Percentiles rank a stretch among this genome's conserved stretches.
Conservation (phyloP, 2,888 invertebrate species). For the Stenurella melanura region DNA sequence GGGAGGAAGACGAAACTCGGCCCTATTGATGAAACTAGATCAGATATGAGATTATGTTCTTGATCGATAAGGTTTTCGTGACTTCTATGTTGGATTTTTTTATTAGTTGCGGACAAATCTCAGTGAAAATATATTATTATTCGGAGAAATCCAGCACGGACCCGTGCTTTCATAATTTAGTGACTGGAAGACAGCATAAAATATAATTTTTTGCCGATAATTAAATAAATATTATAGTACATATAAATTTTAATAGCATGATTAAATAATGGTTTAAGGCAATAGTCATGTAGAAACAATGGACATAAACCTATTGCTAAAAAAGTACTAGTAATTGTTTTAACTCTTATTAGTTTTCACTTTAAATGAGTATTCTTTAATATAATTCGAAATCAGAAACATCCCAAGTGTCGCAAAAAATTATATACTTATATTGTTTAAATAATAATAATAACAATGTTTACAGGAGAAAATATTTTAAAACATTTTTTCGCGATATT, state of each 20-base stretch:
- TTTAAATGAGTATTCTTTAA: too few relatives aligned
- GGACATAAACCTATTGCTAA: too few relatives aligned
- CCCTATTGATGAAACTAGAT: conserved; percentile 6
- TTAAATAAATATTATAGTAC: neutral
- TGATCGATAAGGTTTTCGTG: neutral
- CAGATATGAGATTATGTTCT: conserved; percentile 1
- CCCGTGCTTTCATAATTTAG: neutral
- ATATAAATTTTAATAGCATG: neutral
- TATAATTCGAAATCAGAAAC: too few relatives aligned
- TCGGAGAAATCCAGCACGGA: neutral
- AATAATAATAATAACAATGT: too few relatives aligned
- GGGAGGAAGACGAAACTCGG: neutral
- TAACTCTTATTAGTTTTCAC: too few relatives aligned
- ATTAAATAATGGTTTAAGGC: neutral
- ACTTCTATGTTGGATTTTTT: neutral
- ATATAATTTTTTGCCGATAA: neutral
- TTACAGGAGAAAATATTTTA: too few relatives aligned
- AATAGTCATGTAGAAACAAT: too few relatives aligned
- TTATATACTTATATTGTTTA: too few relatives aligned
- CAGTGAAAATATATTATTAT: neutral
- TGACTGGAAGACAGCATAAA: neutral
- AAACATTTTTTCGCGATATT: too few relatives aligned
- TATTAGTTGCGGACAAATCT: neutral
- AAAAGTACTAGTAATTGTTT: too few relatives aligned
- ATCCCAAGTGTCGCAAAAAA: too few relatives aligned